These are phyloP conservation scores for Telmatherina bonti DNA, from an alignment of 2,797 vertebrate genomes.

Conservation along the genomic window DNA sequence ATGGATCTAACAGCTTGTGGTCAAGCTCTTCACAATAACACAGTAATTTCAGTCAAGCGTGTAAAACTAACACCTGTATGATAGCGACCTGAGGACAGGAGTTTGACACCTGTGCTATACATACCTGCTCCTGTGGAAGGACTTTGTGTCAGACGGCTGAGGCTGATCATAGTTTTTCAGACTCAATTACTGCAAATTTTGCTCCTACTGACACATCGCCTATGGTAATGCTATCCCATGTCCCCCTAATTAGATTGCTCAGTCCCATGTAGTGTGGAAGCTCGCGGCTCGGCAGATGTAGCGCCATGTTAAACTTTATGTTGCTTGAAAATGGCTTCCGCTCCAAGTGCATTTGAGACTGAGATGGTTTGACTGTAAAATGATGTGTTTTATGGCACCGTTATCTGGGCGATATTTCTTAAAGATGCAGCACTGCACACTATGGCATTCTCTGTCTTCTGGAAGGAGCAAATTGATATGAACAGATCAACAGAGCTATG, in stretches of 20 bases:
- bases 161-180: conserved; percentile 24
- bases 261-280: conserved; percentile 89
- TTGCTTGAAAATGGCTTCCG: conserved; percentile 96
- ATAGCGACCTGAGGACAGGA: too few species aligned
- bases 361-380: conserved; percentile 96
- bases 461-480: conserved; percentile 79
- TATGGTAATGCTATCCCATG: conserved; percentile 42
- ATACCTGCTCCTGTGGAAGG: conserved; percentile 25
- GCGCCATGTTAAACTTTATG: conserved; percentile 99
- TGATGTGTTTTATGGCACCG: conserved; percentile 90
- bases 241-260: conserved; percentile 91
- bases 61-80: too few species aligned
- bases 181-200: conserved; percentile 31
- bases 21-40: too few species aligned
- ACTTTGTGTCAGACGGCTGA: conserved; percentile 13
- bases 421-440: conserved; percentile 79
- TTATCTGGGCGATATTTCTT: conserved; percentile 84
- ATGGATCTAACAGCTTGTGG: too few species aligned
- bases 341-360: conserved; percentile 92
- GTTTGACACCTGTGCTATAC: neutral
- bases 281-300: conserved; percentile 95
- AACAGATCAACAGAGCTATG: conserved; percentile 78
- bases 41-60: too few species aligned
- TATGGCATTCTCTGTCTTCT: conserved; percentile 76
- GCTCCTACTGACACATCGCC: conserved; percentile 20